phyloP scores from a whole-genome alignment of 1,140 invertebrate species.

The Atopsyche davidsoni region DNA sequence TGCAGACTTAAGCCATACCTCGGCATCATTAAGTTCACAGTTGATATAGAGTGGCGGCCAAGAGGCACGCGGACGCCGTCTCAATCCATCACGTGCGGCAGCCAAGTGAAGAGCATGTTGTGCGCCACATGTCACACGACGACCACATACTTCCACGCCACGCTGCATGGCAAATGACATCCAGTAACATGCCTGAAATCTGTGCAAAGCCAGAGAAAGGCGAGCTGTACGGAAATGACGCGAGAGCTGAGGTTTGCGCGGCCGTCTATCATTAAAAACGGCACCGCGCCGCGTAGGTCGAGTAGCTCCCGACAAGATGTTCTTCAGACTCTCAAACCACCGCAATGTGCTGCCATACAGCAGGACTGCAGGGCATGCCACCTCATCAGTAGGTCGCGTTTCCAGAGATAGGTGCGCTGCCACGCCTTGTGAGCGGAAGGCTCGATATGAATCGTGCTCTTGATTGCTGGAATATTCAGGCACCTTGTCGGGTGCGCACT shows the following conservation, averaged over 20 bases:
- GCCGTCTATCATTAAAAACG: slow-evolving; percentile 78
- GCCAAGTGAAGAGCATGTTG: slow-evolving; percentile 74
- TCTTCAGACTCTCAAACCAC: slow-evolving; percentile 94
- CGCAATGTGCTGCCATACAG: slow-evolving; percentile 85
- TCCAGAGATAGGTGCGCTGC: slow-evolving; percentile 86
- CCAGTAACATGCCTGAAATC: slow-evolving; percentile 95
- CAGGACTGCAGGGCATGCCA: slow-evolving; percentile 69
- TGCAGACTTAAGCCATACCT: slow-evolving; percentile 86
- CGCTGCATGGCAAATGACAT: slow-evolving; percentile 95
- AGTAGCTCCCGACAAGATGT: slow-evolving; percentile 92
- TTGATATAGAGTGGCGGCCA: slow-evolving; percentile 93
- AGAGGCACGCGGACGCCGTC: slow-evolving; percentile 77
- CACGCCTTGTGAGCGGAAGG: slow-evolving; percentile 90
- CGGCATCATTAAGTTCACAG: slow-evolving; percentile 82
- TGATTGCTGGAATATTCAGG: slow-evolving; percentile 96
- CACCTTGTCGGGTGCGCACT: slow-evolving; percentile 92
- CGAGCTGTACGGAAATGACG: slow-evolving; percentile 88
- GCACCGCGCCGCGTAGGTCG: slow-evolving; percentile 85
- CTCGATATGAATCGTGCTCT: slow-evolving; percentile 80
- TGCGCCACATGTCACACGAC: slow-evolving; percentile 76
- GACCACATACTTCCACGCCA: slow-evolving; percentile 88
- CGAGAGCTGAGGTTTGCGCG: slow-evolving; percentile 84
- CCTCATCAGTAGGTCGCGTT: slow-evolving; percentile 66
- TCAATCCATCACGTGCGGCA: slow-evolving; percentile 74
- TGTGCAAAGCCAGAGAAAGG: slow-evolving; percentile 78